Evolutionary conservation across 2,797 vertebrate genomes (phyloP).

Genomic region (Siniperca obscura): DNA sequence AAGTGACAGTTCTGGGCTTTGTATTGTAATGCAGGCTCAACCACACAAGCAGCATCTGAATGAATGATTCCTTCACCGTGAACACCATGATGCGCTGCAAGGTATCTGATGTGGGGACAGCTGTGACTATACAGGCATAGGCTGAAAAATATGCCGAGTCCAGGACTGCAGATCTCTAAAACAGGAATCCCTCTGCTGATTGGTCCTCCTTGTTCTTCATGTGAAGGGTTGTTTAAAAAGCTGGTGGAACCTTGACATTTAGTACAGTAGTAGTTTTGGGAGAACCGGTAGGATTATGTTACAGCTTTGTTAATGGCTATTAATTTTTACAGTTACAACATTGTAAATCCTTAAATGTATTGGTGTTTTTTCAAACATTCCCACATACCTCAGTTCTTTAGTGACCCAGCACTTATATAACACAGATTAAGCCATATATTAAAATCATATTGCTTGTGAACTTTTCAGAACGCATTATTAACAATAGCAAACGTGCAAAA

Average conservation of each 20-base stretch:
- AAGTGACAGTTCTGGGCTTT: slow-evolving; percentile 2
- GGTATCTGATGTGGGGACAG: neutral
- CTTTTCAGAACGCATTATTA: too few relatives aligned
- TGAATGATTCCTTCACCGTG: slow-evolving; percentile 25
- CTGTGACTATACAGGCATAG: neutral
- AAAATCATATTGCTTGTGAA: too few relatives aligned
- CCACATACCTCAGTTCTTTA: neutral
- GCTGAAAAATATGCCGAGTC: neutral
- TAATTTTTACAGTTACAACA: neutral
- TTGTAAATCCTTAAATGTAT: neutral
- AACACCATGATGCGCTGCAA: neutral
- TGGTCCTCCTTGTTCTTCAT: too few relatives aligned
- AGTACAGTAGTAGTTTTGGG: neutral
- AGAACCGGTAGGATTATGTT: neutral
- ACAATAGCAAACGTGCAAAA: too few relatives aligned
- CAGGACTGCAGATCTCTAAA: neutral
- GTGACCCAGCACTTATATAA: too few relatives aligned
- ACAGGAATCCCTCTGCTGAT: neutral
- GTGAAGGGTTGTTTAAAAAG: too few relatives aligned
- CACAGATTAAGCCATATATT: too few relatives aligned
- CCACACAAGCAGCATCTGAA: slow-evolving; percentile 5
- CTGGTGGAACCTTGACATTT: neutral
- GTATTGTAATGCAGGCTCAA: neutral
- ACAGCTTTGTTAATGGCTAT: neutral
- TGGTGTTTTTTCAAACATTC: neutral